Base-by-base conservation (phyloP, 2,113 vertebrate genomes). In the Struthio camelus region DNA sequence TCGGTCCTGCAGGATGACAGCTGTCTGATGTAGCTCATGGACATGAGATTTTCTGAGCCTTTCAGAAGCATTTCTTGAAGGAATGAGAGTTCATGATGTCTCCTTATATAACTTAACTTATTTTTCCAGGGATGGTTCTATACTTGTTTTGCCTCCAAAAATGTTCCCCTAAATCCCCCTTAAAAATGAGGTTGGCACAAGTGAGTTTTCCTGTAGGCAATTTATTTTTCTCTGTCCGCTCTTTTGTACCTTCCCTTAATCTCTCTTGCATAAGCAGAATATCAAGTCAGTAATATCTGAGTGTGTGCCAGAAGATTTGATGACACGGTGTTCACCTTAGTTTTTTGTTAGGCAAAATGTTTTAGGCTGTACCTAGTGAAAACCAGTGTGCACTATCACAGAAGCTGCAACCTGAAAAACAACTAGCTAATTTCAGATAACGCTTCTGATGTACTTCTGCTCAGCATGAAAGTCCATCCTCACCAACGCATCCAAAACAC, bases 241-340 rank as follows among this genome's bases (percentile, higher is more conserved):
- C 51, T 42, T 90, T 95, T 86, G 56, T 93, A 86, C 72, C 80
- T 93, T 89, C 19, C 34, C 48, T 89, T 96, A 94, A 93, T 96
- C 89, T 94, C 61, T 93, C 88, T 96, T 97, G 83, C 85, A 78
- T 95, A 94, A 90, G 85, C 90, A 95, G 77, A 90, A 73, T 56
- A 86, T 96, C 76, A 67, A 3, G 69, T 88, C n/a, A 38, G 64
- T 86, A 67, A 48, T 93, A 76, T 20, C 86, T 94, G 85, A 93
- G 9, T 72, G 69, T 53, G 19, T 89, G 92, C 89, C 77, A 89
- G 88, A 54, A 83, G 72, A 89, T 92, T 87, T 70, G 80, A 95
- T 96, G 90, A 85, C 86, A 78, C 46, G 51, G 7, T 80, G 62
- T 95, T 91, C 78, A 50, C 27, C 53, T 80, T 70, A 58, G 24